Base-by-base conservation (phyloP, 1,140 invertebrate genomes). In the Venturia canescens region DNA sequence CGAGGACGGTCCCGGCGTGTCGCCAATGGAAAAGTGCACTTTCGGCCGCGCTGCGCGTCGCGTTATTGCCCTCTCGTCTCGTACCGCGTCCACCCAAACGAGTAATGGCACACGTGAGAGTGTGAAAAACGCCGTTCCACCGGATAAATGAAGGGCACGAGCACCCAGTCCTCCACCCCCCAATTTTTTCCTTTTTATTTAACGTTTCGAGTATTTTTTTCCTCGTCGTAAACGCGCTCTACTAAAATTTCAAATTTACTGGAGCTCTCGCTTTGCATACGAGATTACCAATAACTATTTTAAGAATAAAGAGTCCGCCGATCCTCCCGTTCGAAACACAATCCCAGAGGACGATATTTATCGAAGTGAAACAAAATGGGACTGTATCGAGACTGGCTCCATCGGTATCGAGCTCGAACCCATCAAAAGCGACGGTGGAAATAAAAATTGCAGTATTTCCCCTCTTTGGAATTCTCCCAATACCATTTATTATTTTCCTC, bases 171-270 rank as follows among this genome's bases (percentile, higher is more conserved):
- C 16, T n/a, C 38, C 7, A 11, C 38, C 13, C 13, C 7, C 38
- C 34, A 34, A 11, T 44, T 44, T 44, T 44, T 44, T 44, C 11
- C 7, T 9, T 44, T 11, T 44, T 44, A 6, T 9, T 44, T 44
- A 44, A 7, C n/a, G 18, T 53, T 53, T n/a, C n/a, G n/a, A n/a
- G n/a, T n/a, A n/a, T n/a, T n/a, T n/a, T 21, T 53, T 21, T 3
- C 50, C 16, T 63, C 60, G n/a, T 63, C 21, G 4, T n/a, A n/a
- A 57, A 26, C 4, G 66, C 18, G 66, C n/a, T n/a, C n/a, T 69
- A 69, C 66, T 69, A 69, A 69, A 69, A 69, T 69, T 69, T 29
- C 29, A 69, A 69, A 69, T 15, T 69, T 69, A 69, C 29, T 4
- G 11, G 66, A 6, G 7, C 15, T 34, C 15, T 27, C 31, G 31